Conservation (phyloP, 2,113 vertebrate genomes). For the Sus scrofa region DNA sequence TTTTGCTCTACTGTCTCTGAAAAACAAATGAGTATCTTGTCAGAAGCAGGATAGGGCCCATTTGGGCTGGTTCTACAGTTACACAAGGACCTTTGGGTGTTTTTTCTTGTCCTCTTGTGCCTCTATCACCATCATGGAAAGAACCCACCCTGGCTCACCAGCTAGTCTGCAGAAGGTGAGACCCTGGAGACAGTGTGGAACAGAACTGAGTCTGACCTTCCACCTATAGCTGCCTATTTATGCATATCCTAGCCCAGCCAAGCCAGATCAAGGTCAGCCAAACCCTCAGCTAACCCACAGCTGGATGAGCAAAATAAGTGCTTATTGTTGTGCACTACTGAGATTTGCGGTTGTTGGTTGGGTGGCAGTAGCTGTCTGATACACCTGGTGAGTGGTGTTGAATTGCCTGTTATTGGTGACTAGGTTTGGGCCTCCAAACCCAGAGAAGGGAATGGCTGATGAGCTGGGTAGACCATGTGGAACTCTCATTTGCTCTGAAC, state of each 20-base stretch:
- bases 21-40: neutral
- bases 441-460: neutral
- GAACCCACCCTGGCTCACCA: neutral
- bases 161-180: neutral
- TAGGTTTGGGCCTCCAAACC: neutral
- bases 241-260: neutral
- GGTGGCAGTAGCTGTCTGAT: neutral
- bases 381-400: neutral
- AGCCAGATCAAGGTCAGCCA: neutral
- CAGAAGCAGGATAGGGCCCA: neutral
- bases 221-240: too few relatives aligned
- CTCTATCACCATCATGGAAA: neutral
- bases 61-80: neutral
- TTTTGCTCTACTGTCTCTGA: neutral
- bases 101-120: neutral
- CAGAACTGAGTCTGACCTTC: neutral
- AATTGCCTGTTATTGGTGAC: neutral
- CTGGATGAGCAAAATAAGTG: neutral
- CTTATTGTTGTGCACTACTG: neutral
- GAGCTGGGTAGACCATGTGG: neutral
- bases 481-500: neutral
- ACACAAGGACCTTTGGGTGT: neutral
- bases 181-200: neutral
- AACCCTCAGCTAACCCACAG: neutral
- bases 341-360: neutral